Evolutionary conservation across 1,140 invertebrate genomes (phyloP), one percentile per base, ranked within the genome.

Genomic region (Sitophilus oryzae): DNA sequence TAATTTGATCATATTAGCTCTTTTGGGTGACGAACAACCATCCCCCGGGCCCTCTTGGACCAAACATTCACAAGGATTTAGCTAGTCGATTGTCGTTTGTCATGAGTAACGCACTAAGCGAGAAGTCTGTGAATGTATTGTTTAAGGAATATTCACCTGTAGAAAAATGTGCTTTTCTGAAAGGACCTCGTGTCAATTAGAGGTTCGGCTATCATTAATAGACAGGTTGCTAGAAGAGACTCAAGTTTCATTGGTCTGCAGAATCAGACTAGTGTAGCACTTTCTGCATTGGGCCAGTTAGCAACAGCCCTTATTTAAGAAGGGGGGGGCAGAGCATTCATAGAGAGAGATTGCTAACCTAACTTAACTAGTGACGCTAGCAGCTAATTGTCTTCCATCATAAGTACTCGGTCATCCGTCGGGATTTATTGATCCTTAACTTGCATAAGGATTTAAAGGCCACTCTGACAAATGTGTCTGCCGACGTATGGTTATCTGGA

Each of bases 401-500:
- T 40, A 40, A 40, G 16, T 40, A 40, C 16, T 40, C 37, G 5
- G 37, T 40, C 10, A 40, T 40, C 5, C 37, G 37, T n/a, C n/a
- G n/a, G n/a, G n/a, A n/a, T n/a, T n/a, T n/a, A n/a, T n/a, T n/a
- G n/a, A n/a, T n/a, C n/a, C 15, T 16, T 40, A 16, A 40, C 16
- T 4, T 40, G 9, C 9, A 15, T 10, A 51, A 51, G 19, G 49
- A 51, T 45, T 45, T 51, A 45, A 16, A 23, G 22, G 49, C 49
- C 4, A 51, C 49, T 14, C 19, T 51, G 5, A 46, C 19, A 6
- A 20, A 14, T 22, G 22, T 16, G 18, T 22, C 49, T 15, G 8
- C 40, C 10, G 49, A 51, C 20, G 49, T 14, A 15, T 51, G 49
- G 49, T 19, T 51, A 9, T 51, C 48, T 21, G 49, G 49, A 36